phyloP scores from a whole-genome alignment of 2,797 vertebrate species.

The Podargus strigoides region DNA sequence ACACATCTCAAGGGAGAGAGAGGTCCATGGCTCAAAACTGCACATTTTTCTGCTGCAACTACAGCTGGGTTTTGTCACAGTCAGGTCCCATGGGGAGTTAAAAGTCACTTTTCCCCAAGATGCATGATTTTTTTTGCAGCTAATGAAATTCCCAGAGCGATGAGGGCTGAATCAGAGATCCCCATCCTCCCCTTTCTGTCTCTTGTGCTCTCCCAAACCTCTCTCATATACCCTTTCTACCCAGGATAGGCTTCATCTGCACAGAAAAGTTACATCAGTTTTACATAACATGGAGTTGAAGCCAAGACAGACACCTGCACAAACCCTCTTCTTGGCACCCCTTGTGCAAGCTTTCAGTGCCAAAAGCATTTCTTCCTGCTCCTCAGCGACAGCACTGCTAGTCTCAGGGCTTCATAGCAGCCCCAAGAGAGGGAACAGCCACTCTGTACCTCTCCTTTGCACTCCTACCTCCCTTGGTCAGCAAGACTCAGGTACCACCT shows the following conservation, averaged over 20 bases:
- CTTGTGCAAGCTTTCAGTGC: background rate
- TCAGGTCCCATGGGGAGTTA: background rate
- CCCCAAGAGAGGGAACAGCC: background rate
- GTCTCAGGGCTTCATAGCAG: background rate
- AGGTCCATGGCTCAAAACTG: background rate
- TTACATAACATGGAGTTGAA: background rate
- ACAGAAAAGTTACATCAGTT: background rate
- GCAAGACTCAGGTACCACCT: background rate
- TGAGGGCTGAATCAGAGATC: background rate
- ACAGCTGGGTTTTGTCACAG: background rate
- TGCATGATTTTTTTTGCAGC: background rate
- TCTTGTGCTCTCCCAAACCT: background rate
- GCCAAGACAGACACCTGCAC: slow-evolving; percentile 24
- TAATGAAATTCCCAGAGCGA: background rate
- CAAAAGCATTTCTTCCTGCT: background rate
- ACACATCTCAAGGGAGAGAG: background rate
- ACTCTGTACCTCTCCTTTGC: background rate
- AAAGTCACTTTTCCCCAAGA: background rate
- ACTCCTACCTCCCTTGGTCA: background rate
- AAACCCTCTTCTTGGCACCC: background rate
- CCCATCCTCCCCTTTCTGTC: background rate
- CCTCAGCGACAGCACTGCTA: background rate
- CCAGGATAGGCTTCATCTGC: background rate
- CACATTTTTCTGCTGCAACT: background rate
- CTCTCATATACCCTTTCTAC: background rate